Conservation (phyloP, 1,140 invertebrate genomes). For the Scylla paramamosain region DNA sequence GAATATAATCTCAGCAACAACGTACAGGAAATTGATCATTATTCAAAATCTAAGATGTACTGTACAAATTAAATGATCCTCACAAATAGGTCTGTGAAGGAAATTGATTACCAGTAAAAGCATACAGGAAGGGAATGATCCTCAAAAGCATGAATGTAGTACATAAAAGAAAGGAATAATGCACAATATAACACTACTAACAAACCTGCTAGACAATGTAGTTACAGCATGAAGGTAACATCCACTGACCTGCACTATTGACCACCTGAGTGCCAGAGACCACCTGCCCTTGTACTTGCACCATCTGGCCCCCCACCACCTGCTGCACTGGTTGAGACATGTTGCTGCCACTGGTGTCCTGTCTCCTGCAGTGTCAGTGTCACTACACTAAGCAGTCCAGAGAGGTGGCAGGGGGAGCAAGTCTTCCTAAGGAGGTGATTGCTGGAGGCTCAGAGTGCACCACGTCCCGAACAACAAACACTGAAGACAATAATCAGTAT, state of each 20-base stretch:
- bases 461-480: background rate
- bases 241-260: slow-evolving; percentile 68
- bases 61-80: too few relatives aligned
- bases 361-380: background rate
- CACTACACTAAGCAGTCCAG: too few relatives aligned
- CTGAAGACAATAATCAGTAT: too few relatives aligned
- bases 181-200: too few relatives aligned
- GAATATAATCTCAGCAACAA: background rate
- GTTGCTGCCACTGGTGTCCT: background rate
- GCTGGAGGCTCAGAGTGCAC: background rate
- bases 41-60: too few relatives aligned
- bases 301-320: slow-evolving; percentile 69
- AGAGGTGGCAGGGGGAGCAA: background rate
- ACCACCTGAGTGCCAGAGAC: slow-evolving; percentile 72
- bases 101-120: too few relatives aligned
- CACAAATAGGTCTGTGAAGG: too few relatives aligned
- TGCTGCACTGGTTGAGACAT: slow-evolving; percentile 70
- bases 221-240: background rate
- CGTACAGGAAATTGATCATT: too few relatives aligned
- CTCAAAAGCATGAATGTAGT: too few relatives aligned
- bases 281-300: slow-evolving; percentile 68
- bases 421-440: background rate
- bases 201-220: too few relatives aligned
- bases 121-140: too few relatives aligned
- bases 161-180: too few relatives aligned